Percentiles rank a stretch among this genome's conserved stretches.
These are phyloP conservation scores for Hiodon alosoides DNA, from an alignment of 2,113 vertebrate species.

Conservation along the genomic window DNA sequence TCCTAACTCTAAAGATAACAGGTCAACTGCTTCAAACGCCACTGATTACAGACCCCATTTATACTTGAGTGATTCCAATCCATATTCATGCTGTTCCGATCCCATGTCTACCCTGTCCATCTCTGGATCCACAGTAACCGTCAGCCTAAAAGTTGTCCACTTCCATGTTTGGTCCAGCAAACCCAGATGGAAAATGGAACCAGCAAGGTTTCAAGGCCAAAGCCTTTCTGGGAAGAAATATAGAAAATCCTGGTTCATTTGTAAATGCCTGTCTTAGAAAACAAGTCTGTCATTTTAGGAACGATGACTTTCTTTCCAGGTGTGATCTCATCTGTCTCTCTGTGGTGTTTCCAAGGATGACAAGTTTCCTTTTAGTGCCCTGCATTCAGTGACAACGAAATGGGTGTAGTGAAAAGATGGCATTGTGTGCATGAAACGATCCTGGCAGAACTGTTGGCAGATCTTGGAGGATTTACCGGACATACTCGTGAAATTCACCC, in stretches of 20 bases:
- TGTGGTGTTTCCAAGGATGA: slow-evolving; percentile 45
- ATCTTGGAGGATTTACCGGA: slow-evolving; percentile 59
- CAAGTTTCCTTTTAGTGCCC: background rate
- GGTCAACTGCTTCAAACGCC: no score
- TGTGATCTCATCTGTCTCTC: slow-evolving; percentile 3
- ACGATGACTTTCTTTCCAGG: slow-evolving; percentile 35
- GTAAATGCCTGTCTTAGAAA: background rate
- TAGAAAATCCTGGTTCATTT: background rate
- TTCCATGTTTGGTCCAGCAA: no score
- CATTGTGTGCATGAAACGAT: slow-evolving; percentile 39
- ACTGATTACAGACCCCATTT: no score
- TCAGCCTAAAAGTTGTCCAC: no score
- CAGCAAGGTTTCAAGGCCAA: background rate
- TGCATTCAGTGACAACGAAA: background rate
- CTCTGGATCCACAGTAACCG: no score
- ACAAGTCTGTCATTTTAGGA: slow-evolving; percentile 1
- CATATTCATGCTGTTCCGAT: no score
- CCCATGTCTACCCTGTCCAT: no score
- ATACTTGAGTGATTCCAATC: no score
- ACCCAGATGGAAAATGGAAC: no score
- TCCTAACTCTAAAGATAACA: no score
- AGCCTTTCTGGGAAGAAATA: background rate
- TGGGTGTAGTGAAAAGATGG: slow-evolving; percentile 29
- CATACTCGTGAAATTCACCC: slow-evolving; percentile 47
- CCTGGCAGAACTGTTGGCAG: slow-evolving; percentile 39